These are phyloP conservation scores for Bellardia pandia DNA, from an alignment of 2,888 invertebrate genomes.

Conservation along the genomic window DNA sequence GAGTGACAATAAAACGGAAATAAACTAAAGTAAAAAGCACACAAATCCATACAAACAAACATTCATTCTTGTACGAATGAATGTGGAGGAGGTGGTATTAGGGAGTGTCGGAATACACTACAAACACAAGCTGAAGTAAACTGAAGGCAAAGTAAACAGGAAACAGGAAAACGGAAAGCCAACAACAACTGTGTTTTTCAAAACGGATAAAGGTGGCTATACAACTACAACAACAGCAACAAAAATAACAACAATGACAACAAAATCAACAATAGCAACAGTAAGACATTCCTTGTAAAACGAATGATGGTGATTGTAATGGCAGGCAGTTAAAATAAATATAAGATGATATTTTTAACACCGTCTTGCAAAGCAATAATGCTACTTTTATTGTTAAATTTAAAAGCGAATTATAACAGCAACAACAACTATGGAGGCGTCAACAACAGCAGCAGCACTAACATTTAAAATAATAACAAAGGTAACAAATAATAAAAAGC, in stretches of 20 bases:
- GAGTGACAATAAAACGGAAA: slow-evolving; percentile 72
- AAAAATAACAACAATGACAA: slow-evolving; percentile 17
- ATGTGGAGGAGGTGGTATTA: background rate
- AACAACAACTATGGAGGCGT: background rate
- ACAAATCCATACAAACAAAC: background rate
- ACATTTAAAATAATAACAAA: slow-evolving; percentile 30
- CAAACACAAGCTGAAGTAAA: slow-evolving; percentile 7
- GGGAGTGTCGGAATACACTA: slow-evolving; percentile 11
- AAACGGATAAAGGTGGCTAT: slow-evolving; percentile 61
- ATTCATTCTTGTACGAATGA: background rate
- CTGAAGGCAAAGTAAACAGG: slow-evolving; percentile 43
- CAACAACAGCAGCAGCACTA: background rate
- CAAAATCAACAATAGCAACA: slow-evolving; percentile 22
- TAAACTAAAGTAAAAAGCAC: slow-evolving; percentile 66
- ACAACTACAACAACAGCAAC: slow-evolving; percentile 45
- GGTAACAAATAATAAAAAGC: slow-evolving; percentile 50
- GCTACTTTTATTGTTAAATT: slow-evolving; percentile 82
- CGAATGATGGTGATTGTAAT: slow-evolving; percentile 43
- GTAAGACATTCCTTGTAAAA: slow-evolving; percentile 32
- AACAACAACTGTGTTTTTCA: slow-evolving; percentile 61
- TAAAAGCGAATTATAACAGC: slow-evolving; percentile 71
- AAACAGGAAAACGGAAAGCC: slow-evolving; percentile 68
- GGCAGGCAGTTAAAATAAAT: slow-evolving; percentile 50
- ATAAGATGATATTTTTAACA: slow-evolving; percentile 63
- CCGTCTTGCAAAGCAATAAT: slow-evolving; percentile 82